phyloP scores from a whole-genome alignment of 2,113 vertebrate genomes.

The Terrapene triunguis region DNA sequence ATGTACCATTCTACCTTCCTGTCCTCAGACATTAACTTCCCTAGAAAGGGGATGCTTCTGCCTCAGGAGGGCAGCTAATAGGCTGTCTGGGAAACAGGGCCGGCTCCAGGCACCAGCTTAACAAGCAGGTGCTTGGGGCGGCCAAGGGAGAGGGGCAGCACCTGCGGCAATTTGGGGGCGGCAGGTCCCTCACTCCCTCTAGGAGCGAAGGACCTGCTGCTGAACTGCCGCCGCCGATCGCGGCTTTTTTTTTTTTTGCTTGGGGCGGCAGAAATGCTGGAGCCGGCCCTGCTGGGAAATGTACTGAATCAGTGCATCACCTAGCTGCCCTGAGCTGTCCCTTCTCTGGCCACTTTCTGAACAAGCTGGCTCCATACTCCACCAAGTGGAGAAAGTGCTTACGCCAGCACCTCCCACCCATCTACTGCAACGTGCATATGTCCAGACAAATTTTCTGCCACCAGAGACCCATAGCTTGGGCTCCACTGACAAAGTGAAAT shows the following conservation, averaged over 20 bases:
- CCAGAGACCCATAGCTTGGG: neutral
- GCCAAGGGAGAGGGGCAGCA: too few relatives aligned
- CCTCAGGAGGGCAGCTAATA: neutral
- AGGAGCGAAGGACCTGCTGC: too few relatives aligned
- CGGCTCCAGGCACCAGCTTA: too few relatives aligned
- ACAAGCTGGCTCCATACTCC: neutral
- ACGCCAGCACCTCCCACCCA: neutral
- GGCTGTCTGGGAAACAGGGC: neutral
- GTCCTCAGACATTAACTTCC: neutral
- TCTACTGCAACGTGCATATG: rapidly evolving
- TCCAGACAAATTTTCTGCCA: neutral
- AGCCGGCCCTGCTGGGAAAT: neutral
- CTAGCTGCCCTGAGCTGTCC: neutral
- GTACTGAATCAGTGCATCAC: neutral
- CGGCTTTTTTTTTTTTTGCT: too few relatives aligned
- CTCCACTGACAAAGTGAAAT: neutral
- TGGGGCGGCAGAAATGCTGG: too few relatives aligned
- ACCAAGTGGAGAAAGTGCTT: neutral
- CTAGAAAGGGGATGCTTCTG: neutral
- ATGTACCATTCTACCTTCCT: neutral
- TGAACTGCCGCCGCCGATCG: too few relatives aligned
- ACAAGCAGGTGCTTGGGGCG: too few relatives aligned
- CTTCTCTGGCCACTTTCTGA: neutral
- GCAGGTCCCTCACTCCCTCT: too few relatives aligned
- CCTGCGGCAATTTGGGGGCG: too few relatives aligned